phyloP scores from a whole-genome alignment of 1,140 invertebrate species.

The Conus betulinus region DNA sequence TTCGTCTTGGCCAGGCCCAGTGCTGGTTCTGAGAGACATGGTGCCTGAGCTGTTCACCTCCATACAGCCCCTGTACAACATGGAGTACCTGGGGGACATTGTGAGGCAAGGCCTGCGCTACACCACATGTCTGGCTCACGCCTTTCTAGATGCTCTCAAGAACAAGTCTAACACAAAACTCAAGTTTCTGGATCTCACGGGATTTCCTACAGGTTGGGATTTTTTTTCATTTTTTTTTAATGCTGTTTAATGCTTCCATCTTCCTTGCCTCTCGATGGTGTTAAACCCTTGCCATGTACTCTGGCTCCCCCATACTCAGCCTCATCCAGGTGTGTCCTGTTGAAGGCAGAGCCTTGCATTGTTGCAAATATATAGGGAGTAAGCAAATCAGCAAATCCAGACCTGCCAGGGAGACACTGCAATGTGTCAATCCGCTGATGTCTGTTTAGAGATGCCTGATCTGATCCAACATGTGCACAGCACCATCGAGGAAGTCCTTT shows the following conservation, averaged over 20 bases:
- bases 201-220: slow-evolving; percentile 62
- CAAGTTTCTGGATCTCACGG: slow-evolving; percentile 63
- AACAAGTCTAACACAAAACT: slow-evolving; percentile 55
- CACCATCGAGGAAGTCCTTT: no score
- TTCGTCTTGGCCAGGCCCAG: slow-evolving; percentile 58
- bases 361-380: no score
- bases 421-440: no score
- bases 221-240: neutral
- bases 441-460: no score
- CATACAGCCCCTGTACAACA: slow-evolving; percentile 55
- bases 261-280: no score
- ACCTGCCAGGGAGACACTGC: no score
- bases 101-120: slow-evolving; percentile 62
- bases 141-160: slow-evolving; percentile 64
- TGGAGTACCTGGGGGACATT: slow-evolving; percentile 53
- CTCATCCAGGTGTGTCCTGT: no score
- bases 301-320: no score
- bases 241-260: neutral
- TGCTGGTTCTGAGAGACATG: slow-evolving; percentile 57
- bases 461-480: no score
- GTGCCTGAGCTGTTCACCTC: slow-evolving; percentile 61
- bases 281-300: no score
- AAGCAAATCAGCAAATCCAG: no score
- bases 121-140: slow-evolving; percentile 65
- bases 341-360: no score